These are phyloP conservation scores for Achatina immaculata DNA, from an alignment of 1,140 invertebrate species.

Conservation along the genomic window DNA sequence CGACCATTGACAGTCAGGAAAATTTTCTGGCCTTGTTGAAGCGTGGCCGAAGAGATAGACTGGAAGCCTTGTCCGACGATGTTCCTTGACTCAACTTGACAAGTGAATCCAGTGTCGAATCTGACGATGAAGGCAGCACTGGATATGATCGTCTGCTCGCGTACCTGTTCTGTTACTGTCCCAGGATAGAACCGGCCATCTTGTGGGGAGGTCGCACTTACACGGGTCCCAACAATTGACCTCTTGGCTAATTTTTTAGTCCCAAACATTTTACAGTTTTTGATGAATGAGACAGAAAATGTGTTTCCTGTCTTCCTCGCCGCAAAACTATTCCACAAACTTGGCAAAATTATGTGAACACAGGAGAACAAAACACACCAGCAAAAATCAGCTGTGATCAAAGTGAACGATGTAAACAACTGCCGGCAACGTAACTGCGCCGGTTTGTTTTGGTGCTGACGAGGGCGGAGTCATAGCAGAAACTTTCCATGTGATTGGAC, in stretches of 20 bases:
- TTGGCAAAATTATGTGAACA: not conserved
- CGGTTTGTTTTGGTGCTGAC: slow-evolving; percentile 69
- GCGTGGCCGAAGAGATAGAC: slow-evolving; percentile 70
- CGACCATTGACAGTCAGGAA: slow-evolving; percentile 93
- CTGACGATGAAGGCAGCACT: slow-evolving; percentile 81
- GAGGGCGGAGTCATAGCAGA: too few species aligned
- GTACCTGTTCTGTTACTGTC: slow-evolving; percentile 72
- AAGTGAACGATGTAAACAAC: slow-evolving; percentile 50
- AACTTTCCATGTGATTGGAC: too few species aligned
- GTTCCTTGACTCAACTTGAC: slow-evolving; percentile 85
- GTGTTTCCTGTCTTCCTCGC: not conserved
- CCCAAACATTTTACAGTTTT: slow-evolving; percentile 60
- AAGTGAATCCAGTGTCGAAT: slow-evolving; percentile 76
- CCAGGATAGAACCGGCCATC: slow-evolving; percentile 93
- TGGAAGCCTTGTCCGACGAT: slow-evolving; percentile 95
- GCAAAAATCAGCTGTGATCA: not conserved
- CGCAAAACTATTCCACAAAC: not conserved
- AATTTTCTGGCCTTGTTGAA: slow-evolving; percentile 87
- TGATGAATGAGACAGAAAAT: not conserved
- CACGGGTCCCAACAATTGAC: slow-evolving; percentile 94
- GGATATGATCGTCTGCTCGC: slow-evolving; percentile 74
- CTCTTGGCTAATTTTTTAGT: slow-evolving; percentile 86
- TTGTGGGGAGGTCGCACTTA: slow-evolving; percentile 84
- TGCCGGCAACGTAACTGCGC: slow-evolving; percentile 58
- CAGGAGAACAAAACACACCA: not conserved